Percentiles rank a stretch among this genome's conserved stretches.
These are phyloP conservation scores for Sphaerophoria taeniata DNA, from an alignment of 2,888 invertebrate genomes.

Conservation along the genomic window DNA sequence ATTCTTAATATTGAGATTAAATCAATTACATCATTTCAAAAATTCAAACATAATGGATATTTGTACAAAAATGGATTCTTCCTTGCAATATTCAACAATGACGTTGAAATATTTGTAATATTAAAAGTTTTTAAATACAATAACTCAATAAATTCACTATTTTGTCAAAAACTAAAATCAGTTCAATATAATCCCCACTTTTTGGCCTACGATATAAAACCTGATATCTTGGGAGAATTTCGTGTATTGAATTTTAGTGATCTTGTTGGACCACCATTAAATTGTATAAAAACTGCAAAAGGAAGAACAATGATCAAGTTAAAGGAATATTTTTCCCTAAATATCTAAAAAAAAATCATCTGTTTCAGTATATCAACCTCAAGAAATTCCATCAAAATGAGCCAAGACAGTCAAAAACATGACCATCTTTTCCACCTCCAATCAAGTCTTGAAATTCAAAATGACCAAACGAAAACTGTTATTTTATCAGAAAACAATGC, in stretches of 20 bases:
- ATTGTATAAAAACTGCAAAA: conserved; percentile 45
- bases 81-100: conserved; percentile 44
- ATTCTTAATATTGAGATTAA: conserved; percentile 56
- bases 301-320: conserved; percentile 35
- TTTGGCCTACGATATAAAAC: conserved; percentile 32
- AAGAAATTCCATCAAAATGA: neutral
- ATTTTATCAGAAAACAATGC: too few relatives aligned
- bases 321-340: conserved; percentile 39
- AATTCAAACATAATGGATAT: conserved; percentile 36
- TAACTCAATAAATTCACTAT: conserved; percentile 37
- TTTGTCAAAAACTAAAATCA: conserved; percentile 37
- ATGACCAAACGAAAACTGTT: too few relatives aligned
- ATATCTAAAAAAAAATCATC: neutral
- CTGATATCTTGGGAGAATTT: conserved; percentile 38
- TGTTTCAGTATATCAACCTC: neutral
- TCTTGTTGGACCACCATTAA: conserved; percentile 45
- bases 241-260: conserved; percentile 12
- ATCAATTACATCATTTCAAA: conserved; percentile 12
- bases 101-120: conserved; percentile 56
- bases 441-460: too few relatives aligned
- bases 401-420: too few relatives aligned
- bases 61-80: conserved; percentile 49
- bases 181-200: too few relatives aligned
- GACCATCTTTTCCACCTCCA: too few relatives aligned
- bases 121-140: conserved; percentile 16